These are phyloP conservation scores for Cathartes aura DNA, from an alignment of 2,113 vertebrate species.

Conservation along the genomic window DNA sequence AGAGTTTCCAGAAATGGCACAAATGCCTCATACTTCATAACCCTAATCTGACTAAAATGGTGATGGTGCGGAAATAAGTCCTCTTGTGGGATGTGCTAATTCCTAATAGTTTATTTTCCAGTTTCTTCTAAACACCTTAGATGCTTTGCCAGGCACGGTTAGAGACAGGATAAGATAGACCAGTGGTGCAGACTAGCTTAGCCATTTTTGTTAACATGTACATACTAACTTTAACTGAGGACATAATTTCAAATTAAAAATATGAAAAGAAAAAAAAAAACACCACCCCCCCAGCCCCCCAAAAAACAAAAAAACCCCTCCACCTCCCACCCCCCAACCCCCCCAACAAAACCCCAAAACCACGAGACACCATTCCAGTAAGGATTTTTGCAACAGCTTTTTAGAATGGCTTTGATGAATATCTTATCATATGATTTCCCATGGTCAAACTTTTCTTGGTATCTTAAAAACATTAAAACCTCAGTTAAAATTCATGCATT, in stretches of 20 bases:
- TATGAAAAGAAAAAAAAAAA: background rate
- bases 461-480: background rate
- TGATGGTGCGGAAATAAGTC: background rate
- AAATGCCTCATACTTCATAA: background rate
- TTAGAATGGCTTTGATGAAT: background rate
- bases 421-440: background rate
- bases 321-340: too few species aligned
- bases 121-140: background rate
- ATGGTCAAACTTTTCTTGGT: background rate
- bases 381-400: background rate
- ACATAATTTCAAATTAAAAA: background rate
- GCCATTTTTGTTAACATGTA: background rate
- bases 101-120: background rate
- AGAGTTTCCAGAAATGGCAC: background rate
- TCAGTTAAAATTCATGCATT: background rate
- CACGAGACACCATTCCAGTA: background rate
- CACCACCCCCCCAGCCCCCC: too few species aligned
- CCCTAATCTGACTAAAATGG: background rate
- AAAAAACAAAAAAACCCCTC: too few species aligned
- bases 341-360: too few species aligned
- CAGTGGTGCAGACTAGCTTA: background rate
- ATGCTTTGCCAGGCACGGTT: background rate
- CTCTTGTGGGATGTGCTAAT: background rate
- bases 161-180: background rate
- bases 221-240: background rate